Conservation (phyloP, 1,140 invertebrate genomes). For the Drosophila insularis region DNA sequence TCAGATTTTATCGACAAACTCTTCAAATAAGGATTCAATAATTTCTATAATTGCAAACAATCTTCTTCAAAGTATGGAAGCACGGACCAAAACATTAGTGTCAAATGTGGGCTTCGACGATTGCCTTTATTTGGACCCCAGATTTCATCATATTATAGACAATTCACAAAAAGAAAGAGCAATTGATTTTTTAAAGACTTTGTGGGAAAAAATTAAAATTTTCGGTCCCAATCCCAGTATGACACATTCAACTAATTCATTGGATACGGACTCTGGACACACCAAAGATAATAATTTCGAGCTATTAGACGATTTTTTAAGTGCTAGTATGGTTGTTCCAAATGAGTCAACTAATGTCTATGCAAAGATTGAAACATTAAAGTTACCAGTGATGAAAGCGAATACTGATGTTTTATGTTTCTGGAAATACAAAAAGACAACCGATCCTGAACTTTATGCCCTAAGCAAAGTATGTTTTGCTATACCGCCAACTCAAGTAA, state of each 20-base stretch:
- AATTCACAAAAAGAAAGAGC: slow-evolving; percentile 19
- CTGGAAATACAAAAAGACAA: slow-evolving; percentile 21
- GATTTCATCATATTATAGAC: slow-evolving; percentile 22
- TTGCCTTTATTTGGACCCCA: slow-evolving; percentile 26
- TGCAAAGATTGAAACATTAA: slow-evolving; percentile 20
- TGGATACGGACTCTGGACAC: slow-evolving; percentile 13
- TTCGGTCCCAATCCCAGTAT: slow-evolving; percentile 6
- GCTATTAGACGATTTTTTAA: slow-evolving; percentile 19
- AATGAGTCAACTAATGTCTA: slow-evolving; percentile 26
- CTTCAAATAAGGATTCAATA: slow-evolving; percentile 1
- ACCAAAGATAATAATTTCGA: neutral
- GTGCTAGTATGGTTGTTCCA: slow-evolving; percentile 10
- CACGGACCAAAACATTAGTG: slow-evolving; percentile 24
- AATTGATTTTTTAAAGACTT: slow-evolving; percentile 24
- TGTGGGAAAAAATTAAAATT: slow-evolving; percentile 24
- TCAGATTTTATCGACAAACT: slow-evolving; percentile 2
- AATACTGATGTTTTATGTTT: slow-evolving; percentile 21
- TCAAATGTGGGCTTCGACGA: neutral
- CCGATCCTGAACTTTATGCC: slow-evolving; percentile 20
- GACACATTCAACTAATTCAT: slow-evolving; percentile 4
- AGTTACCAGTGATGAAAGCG: slow-evolving; percentile 12
- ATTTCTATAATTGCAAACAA: slow-evolving; percentile 2
- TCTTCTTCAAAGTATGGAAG: slow-evolving; percentile 3
- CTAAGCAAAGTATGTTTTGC: slow-evolving; percentile 32
- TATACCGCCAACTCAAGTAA: slow-evolving; percentile 38